Conservation (phyloP, 2,113 vertebrate genomes). For the Psophia crepitans region DNA sequence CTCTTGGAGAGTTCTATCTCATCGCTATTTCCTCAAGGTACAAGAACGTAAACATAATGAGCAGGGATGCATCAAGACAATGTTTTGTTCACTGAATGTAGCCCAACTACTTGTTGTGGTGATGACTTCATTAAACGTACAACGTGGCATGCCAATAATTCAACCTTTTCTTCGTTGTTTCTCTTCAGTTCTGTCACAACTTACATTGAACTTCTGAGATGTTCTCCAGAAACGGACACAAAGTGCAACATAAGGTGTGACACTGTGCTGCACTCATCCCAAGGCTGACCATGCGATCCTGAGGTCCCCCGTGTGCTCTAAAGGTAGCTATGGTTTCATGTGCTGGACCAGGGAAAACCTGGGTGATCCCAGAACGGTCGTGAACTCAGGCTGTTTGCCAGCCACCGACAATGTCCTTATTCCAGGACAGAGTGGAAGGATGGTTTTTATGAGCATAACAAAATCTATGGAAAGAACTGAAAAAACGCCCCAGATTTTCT, state of each 20-base stretch:
- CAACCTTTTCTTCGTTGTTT: background rate
- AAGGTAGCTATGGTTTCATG: background rate
- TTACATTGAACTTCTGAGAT: background rate
- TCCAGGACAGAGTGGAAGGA: background rate
- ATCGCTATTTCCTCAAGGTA: background rate
- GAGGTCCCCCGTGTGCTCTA: background rate
- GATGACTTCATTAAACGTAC: background rate
- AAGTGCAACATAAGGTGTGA: background rate
- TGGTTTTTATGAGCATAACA: background rate
- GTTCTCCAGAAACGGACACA: background rate
- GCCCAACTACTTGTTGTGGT: background rate
- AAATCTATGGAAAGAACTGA: background rate
- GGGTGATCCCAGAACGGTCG: background rate
- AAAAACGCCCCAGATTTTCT: background rate
- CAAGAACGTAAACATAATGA: background rate
- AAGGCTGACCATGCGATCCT: background rate
- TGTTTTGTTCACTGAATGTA: background rate
- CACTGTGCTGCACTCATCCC: background rate
- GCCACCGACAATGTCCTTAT: background rate
- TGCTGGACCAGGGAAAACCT: background rate
- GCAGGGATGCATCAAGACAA: background rate
- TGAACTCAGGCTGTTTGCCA: background rate
- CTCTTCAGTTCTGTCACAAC: background rate
- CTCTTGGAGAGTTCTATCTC: background rate
- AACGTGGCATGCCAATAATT: background rate